Evolutionary conservation across 2,888 invertebrate species (phyloP).

Genomic region (Andricus quercusramuli): DNA sequence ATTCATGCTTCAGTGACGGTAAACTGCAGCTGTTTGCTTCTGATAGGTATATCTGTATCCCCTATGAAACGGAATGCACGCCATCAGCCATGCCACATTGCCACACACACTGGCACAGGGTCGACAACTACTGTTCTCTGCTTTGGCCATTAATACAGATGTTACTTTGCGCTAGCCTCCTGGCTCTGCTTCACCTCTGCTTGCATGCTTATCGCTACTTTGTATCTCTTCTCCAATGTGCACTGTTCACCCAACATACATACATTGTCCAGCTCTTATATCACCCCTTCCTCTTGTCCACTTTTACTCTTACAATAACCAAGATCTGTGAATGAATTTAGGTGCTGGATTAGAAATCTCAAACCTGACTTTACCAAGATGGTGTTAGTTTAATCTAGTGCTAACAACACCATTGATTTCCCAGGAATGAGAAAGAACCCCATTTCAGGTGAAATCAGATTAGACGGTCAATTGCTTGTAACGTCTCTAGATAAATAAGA

Average conservation of each 20-base stretch:
- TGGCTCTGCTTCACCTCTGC: neutral
- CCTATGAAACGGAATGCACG: constrained; percentile 7
- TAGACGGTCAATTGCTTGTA: neutral
- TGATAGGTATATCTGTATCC: constrained; percentile 3
- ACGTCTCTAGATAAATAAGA: neutral
- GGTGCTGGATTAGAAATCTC: neutral
- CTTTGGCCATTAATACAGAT: constrained; percentile 3
- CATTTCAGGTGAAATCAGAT: neutral
- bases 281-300: neutral
- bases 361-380: neutral
- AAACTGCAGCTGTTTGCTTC: neutral
- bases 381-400: neutral
- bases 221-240: neutral
- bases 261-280: neutral
- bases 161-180: neutral
- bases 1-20: neutral
- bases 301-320: neutral
- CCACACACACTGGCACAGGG: neutral
- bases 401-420: neutral
- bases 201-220: constrained; percentile 9
- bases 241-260: neutral
- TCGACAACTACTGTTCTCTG: neutral
- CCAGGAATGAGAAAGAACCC: neutral
- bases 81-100: constrained; percentile 2
- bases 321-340: neutral